A percentile compares a stretch with the other conserved stretches of the same genome.
Evolutionary conservation across 2,113 vertebrate genomes (phyloP).

Genomic region (Pelvicachromis taeniatus): DNA sequence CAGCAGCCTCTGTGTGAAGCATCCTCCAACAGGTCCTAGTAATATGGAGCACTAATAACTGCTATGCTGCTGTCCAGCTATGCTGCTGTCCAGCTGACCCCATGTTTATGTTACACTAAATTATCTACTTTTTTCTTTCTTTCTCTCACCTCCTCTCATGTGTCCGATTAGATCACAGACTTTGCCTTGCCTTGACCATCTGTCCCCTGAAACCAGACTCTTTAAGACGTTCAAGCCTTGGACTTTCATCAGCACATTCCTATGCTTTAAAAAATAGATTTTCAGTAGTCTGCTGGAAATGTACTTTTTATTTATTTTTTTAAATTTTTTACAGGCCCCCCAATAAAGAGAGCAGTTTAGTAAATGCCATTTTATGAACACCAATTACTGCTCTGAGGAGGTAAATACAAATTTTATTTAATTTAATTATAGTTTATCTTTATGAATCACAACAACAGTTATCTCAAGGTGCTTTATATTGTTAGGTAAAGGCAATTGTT

Average conservation of each 20-base stretch:
- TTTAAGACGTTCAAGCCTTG: background rate
- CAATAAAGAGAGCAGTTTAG: background rate
- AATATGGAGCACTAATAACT: background rate
- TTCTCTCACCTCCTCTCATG: background rate
- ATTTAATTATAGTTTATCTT: rapidly evolving
- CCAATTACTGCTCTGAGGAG: background rate
- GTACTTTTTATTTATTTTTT: rapidly evolving
- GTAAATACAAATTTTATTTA: background rate
- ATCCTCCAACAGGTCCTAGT: background rate
- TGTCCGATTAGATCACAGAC: background rate
- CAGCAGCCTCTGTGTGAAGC: background rate
- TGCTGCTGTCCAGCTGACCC: background rate
- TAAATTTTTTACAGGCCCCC: background rate
- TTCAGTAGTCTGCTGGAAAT: background rate
- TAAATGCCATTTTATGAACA: background rate
- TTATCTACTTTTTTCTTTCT: background rate
- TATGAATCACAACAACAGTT: background rate
- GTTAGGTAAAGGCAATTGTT: background rate
- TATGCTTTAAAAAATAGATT: background rate
- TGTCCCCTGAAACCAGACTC: background rate
- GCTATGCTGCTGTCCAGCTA: background rate
- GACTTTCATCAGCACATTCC: background rate
- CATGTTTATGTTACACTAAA: background rate
- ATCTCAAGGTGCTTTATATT: background rate
- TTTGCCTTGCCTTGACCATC: constrained; percentile 19